Evolutionary conservation across 2,888 invertebrate genomes (phyloP), one percentile per base, ranked within the genome.

Genomic region (Xanthorhoe designata): DNA sequence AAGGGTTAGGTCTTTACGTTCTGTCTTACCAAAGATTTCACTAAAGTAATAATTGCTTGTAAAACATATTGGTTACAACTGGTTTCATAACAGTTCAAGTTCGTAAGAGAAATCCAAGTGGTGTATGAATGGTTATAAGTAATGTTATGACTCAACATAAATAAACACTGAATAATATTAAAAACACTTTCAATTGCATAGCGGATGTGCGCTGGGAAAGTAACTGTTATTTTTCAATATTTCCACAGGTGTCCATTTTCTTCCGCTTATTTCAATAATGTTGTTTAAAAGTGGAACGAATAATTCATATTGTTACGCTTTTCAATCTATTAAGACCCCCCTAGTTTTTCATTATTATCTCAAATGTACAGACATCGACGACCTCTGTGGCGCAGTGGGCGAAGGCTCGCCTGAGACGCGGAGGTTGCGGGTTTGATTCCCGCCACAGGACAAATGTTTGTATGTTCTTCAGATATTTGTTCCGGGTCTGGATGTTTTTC

Each of bases 51-150:
- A 15, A 6, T 47, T 47, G 15, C 17, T 47, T 17, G 13, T 17
- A 13, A 8, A 47, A 15, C 10, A 17, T 17, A 24, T 47, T 7
- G 3, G 38, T 50, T 50, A 57, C 54, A 51, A 60, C 56, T 63
- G 52, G 64, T 64, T 56, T 66, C 63, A 66, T 64, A 63, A 72
- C 58, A 63, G 66, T 72, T 68, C 66, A 73, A 73, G 62, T 66
- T 73, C 64, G 57, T 64, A 59, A 71, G 74, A 69, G 74, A 74
- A 69, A 72, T 66, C 52, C 60, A 61, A 72, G 70, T 57, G 59
- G 70, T 72, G 55, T 19, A 18, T 52, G 47, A 63, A 13, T 24
- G 24, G 24, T 3, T 62, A 61, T 69, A 68, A 64, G 59, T 60
- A 64, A 42, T 51, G 15, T 58, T 54, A 65, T 64, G 55, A 71